Base-by-base conservation (phyloP, 2,888 invertebrate species). In the Acheta domesticus region DNA sequence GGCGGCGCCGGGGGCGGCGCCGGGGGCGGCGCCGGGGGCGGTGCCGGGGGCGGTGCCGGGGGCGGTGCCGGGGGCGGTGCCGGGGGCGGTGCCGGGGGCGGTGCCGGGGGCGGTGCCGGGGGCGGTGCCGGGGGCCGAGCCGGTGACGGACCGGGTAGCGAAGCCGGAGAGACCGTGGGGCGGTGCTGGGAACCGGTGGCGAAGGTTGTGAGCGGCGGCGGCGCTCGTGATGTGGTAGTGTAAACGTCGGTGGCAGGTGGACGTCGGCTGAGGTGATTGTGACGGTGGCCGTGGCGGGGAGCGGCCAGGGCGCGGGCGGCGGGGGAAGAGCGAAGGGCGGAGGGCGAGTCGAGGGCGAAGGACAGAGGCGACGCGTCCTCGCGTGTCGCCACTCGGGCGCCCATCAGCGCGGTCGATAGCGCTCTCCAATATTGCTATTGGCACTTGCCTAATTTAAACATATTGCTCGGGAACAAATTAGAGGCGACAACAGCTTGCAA, bases 381-480 rank as follows among this genome's bases (percentile, higher is more conserved):
- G 62, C 62, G 3, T 12, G 62, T 62, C 12, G 62, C 62, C 62
- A 62, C 62, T 62, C 62, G 8, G 23, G 36, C 36, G 36, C 36
- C 36, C 36, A 36, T 36, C 62, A 62, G 62, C 62, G 5, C n/a
- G 62, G 62, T 62, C 62, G 62, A 62, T 62, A 62, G 62, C 62
- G 62, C 62, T 62, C 62, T 8, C 76, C 36, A 48, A 76, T 76
- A 76, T 76, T 76, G 76, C 36, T 76, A 76, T 76, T 76, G 76
- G 76, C 76, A 76, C 76, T 76, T 76, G 36, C 76, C 76, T 76
- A 76, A 76, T 76, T 76, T 76, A 76, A 76, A 76, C 76, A 76
- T 76, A 76, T 76, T 76, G 76, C 36, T 76, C n/a, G n/a, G 19
- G 76, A 48, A 48, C 76, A 76, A 76, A 76, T 76, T 76, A 76